A percentile compares a stretch with the other conserved stretches of the same genome.
These are phyloP conservation scores for Nymphalis c-album DNA, from an alignment of 2,888 invertebrate genomes.

Conservation along the genomic window DNA sequence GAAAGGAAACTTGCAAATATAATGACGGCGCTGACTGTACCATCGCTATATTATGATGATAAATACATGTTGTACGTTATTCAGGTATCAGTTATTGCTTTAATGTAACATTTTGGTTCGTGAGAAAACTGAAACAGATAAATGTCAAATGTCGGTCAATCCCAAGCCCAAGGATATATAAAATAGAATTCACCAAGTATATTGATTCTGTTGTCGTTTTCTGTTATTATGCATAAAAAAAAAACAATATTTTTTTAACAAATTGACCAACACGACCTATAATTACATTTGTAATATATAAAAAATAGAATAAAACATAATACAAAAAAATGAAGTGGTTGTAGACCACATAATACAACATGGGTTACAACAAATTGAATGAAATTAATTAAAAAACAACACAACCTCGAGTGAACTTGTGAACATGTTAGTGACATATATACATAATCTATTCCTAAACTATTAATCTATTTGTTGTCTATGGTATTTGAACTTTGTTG, in stretches of 20 bases:
- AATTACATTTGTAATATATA: slow-evolving; percentile 15
- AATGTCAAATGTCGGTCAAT: slow-evolving; percentile 13
- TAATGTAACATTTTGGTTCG: slow-evolving; percentile 55
- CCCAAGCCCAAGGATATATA: not conserved
- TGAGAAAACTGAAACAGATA: slow-evolving; percentile 38
- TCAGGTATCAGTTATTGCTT: slow-evolving; percentile 67
- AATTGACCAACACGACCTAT: slow-evolving; percentile 11
- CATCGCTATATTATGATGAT: not conserved
- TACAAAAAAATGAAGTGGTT: not conserved
- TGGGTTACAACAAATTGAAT: slow-evolving; percentile 17
- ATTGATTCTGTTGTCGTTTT: not conserved
- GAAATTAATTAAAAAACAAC: slow-evolving; percentile 43
- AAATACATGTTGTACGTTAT: slow-evolving; percentile 63
- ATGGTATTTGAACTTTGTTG: slow-evolving; percentile 1
- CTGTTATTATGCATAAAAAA: not conserved
- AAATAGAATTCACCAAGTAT: not conserved
- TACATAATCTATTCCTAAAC: slow-evolving; percentile 19
- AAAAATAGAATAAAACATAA: slow-evolving; percentile 22
- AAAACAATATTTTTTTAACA: not conserved
- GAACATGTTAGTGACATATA: slow-evolving; percentile 37
- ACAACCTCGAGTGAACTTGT: slow-evolving; percentile 76
- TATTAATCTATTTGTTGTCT: slow-evolving; percentile 12
- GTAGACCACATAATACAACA: slow-evolving; percentile 12
- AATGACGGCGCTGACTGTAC: slow-evolving; percentile 13
- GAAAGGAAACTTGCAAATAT: not conserved